Evolutionary conservation across 1,140 invertebrate species (phyloP), one percentile per base, ranked within the genome.

Genomic region (Diorhabda sublineata): DNA sequence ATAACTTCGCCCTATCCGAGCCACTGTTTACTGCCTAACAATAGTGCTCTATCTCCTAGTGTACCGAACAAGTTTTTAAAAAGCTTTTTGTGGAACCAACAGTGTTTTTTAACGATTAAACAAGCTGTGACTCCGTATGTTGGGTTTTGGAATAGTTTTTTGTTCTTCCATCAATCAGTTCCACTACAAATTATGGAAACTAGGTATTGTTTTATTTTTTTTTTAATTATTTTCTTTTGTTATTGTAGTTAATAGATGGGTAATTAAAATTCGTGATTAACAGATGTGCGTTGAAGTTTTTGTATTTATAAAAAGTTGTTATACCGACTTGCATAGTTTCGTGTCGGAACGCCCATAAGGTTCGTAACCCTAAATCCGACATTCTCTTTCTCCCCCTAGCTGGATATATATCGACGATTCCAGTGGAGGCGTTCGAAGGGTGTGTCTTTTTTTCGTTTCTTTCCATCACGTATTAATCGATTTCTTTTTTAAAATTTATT

Each of bases 1-100:
- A 76, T 79, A 79, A 77, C 77, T 75, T 75, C 78, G 70, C 72
- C 78, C 70, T 70, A 75, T 67, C 71, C 73, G 67, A 73, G 71
- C 68, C 70, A 71, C 70, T 75, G 76, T 75, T 75, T 74, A 74
- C 71, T 77, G 72, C 75, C 73, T 64, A 72, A 72, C 72, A 72
- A 69, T 64, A 62, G 71, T 71, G 66, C 63, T 47, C 56, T 69
- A 62, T 52, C 61, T 58, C 56, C 45, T 65, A 61, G 42, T n/a
- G 45, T 52, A 61, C 41, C 65, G 64, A 63, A 56, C 66, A 74
- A 79, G 66, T 72, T 76, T 64, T 69, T 74, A 70, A 74, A 75
- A 72, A 73, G 73, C 73, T 72, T 78, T 70, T 73, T 76, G 73
- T 77, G 74, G 73, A 73, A 76, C 69, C 71, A 74, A 43, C 73